A percentile compares a stretch with the other conserved stretches of the same genome.
phyloP scores from a whole-genome alignment of 2,797 vertebrate genomes.

The Tokudaia tokunoshimensis region DNA sequence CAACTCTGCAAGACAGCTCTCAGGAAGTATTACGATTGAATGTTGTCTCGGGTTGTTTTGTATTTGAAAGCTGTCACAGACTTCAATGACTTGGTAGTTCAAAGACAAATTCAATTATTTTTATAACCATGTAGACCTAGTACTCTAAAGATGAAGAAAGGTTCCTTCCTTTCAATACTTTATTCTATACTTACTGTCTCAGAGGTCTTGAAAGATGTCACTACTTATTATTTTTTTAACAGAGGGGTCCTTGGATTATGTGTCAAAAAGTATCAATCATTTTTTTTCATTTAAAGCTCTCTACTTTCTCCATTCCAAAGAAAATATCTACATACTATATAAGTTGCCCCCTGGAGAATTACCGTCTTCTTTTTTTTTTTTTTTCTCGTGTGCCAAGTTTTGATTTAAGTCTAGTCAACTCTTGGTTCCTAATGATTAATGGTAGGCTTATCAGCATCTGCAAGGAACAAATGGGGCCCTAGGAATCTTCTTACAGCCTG shows the following conservation, averaged over 20 bases:
- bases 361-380: background rate
- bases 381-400: background rate
- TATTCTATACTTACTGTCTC: background rate
- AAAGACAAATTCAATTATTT: background rate
- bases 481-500: background rate
- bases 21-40: too few species aligned
- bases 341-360: background rate
- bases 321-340: background rate
- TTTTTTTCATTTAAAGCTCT: slow-evolving; percentile 17
- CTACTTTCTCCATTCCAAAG: slow-evolving; percentile 24
- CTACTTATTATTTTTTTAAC: slow-evolving; percentile 43
- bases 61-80: background rate
- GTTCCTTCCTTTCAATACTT: slow-evolving; percentile 39
- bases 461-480: background rate
- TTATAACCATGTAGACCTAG: background rate
- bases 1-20: background rate
- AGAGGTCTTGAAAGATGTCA: slow-evolving; percentile 29
- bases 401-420: background rate
- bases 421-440: background rate
- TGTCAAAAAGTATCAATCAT: background rate
- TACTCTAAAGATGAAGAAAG: background rate
- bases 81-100: background rate
- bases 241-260: slow-evolving; percentile 19
- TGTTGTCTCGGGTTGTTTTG: background rate
- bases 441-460: background rate